Conservation (phyloP, 1,140 invertebrate species). For the Ooceraea biroi region DNA sequence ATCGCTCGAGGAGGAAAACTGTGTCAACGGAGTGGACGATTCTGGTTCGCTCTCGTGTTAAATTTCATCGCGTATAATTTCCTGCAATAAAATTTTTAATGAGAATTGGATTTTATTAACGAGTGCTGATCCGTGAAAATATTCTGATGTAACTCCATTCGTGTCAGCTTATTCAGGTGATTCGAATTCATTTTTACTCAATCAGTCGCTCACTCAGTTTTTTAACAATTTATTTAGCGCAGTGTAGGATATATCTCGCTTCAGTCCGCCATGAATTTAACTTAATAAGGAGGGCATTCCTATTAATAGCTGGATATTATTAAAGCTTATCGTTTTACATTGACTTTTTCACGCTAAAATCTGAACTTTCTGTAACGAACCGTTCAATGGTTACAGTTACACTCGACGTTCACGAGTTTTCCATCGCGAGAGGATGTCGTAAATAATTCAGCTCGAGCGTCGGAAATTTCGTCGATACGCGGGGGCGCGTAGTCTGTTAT, state of each 20-base stretch:
- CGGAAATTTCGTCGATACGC: slow-evolving; percentile 31
- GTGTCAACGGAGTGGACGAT: not conserved
- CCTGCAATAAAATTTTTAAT: slow-evolving; percentile 3
- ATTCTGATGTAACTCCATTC: not conserved
- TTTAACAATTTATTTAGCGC: not conserved
- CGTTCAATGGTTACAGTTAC: not conserved
- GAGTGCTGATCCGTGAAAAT: not conserved
- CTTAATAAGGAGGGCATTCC: too few species aligned
- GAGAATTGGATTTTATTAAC: not conserved
- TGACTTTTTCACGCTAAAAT: too few species aligned
- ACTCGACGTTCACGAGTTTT: not conserved
- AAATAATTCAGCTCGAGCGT: slow-evolving; percentile 19
- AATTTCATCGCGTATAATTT: slow-evolving; percentile 7
- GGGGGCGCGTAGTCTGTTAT: slow-evolving; percentile 2
- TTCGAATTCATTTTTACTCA: not conserved
- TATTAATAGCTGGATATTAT: too few species aligned
- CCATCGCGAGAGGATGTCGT: not conserved
- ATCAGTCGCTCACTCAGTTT: not conserved
- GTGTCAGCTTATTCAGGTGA: not conserved
- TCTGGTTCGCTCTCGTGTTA: not conserved
- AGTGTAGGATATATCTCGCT: not conserved
- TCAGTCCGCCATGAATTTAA: not conserved
- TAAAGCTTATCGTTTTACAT: too few species aligned
- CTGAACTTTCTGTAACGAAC: not conserved
- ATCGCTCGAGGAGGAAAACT: not conserved